Evolutionary conservation across 1,140 invertebrate species (phyloP).

Genomic region (Conus betulinus): DNA sequence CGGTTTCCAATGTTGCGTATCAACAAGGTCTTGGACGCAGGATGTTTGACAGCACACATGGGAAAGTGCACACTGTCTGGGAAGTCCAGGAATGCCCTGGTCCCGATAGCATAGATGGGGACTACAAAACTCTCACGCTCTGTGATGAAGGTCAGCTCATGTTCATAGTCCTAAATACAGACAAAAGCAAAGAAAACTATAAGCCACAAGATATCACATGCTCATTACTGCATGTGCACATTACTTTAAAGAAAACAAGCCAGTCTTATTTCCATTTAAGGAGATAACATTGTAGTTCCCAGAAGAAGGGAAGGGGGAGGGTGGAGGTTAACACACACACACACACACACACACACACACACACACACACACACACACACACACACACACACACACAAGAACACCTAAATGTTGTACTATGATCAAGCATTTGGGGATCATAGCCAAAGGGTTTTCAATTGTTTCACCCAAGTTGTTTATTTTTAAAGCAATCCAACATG

Average conservation of each 20-base stretch:
- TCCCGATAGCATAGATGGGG: slow-evolving; percentile 74
- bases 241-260: too few relatives aligned
- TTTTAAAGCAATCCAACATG: too few relatives aligned
- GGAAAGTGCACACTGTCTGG: slow-evolving; percentile 75
- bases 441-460: too few relatives aligned
- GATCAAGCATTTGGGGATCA: too few relatives aligned
- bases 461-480: too few relatives aligned
- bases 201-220: too few relatives aligned
- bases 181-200: too few relatives aligned
- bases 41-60: slow-evolving; percentile 72
- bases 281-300: too few relatives aligned
- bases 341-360: not conserved
- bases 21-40: slow-evolving; percentile 70
- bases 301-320: too few relatives aligned
- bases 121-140: slow-evolving; percentile 76
- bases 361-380: not conserved
- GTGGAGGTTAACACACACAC: not conserved
- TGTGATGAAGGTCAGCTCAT: slow-evolving; percentile 74
- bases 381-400: not conserved
- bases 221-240: too few relatives aligned
- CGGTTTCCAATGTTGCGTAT: slow-evolving; percentile 75
- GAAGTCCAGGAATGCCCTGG: slow-evolving; percentile 75
- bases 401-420: too few relatives aligned
- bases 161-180: slow-evolving; percentile 72
- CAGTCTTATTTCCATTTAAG: too few relatives aligned